A percentile compares a stretch with the other conserved stretches of the same genome.
These are phyloP conservation scores for Neocrepidodera transversa DNA, from an alignment of 2,888 invertebrate species.

Conservation along the genomic window DNA sequence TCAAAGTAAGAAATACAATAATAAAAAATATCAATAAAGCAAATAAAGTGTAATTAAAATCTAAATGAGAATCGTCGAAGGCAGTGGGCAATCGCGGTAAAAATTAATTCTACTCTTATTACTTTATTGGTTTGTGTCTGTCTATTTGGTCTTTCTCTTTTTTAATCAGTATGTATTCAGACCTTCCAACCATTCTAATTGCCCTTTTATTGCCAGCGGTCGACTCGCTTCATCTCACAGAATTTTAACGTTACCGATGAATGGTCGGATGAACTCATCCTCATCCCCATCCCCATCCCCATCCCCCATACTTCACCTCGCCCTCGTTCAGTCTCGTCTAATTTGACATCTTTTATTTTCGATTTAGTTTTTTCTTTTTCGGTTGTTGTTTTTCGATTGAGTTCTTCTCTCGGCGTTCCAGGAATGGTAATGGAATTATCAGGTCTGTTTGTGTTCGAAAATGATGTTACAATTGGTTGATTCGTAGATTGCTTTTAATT, in stretches of 20 bases:
- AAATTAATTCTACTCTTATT: conserved; percentile 61
- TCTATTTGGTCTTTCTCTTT: conserved; percentile 60
- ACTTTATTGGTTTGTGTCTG: conserved; percentile 61
- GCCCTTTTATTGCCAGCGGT: conserved; percentile 59
- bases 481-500: conserved; percentile 22
- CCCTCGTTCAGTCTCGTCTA: conserved; percentile 43
- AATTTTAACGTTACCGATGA: conserved; percentile 58
- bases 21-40: too few species aligned
- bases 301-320: conserved; percentile 40
- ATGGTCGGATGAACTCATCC: conserved; percentile 25
- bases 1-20: too few species aligned
- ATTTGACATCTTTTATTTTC: conserved; percentile 52
- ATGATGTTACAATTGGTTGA: conserved; percentile 20
- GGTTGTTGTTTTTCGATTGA: conserved; percentile 39
- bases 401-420: conserved; percentile 19
- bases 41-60: conserved; percentile 14
- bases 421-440: conserved; percentile 27
- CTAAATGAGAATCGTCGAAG: conserved; percentile 13
- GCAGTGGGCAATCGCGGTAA: conserved; percentile 30
- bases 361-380: conserved; percentile 44
- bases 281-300: conserved; percentile 36
- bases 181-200: conserved; percentile 60
- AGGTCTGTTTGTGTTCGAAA: conserved; percentile 23
- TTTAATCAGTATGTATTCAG: conserved; percentile 60
- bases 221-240: conserved; percentile 56